Evolutionary conservation across 2,113 vertebrate species (phyloP), one percentile per base, ranked within the genome.

Genomic region (Pelodiscus sinensis): DNA sequence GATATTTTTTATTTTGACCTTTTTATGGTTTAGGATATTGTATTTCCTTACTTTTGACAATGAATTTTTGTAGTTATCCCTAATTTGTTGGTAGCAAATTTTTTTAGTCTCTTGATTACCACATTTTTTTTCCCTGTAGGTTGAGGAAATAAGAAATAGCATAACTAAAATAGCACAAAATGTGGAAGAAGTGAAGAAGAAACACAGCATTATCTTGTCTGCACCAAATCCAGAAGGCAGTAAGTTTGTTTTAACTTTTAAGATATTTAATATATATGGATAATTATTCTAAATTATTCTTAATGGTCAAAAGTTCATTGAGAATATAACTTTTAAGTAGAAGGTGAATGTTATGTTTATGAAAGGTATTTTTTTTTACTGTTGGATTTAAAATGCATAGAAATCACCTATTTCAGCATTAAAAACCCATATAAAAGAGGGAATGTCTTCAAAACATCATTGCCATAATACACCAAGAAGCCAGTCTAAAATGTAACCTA

Each of bases 161-260:
- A 98, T 99, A 79, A 97, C 98, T 81, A 99, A 98, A 94, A 98
- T 99, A 85, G 97, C 98, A 71, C 97, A 98, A 58, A 97, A 98
- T 86, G 98, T 99, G 81, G 98, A 98, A 82, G 99, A 99, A 60
- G 98, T 99, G 81, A 99, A 98, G 96, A 99, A 99, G 89, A 98
- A 98, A 35, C 99, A 99, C 97, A 99, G 99, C 97, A 98, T 98
- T 96, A 99, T 99, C 79, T 98, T 99, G 57, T 99, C 99, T 9
- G 99, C 99, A 56, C 99, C 99, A 55, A 99, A 99, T 96, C 98
- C 99, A 52, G 99, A 99, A 95, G 98, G 98, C 94, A 98, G 99
- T 99, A 97, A 98, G 99, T 97, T 50, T 75, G 44, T 44, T 21
- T 1, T 3, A 54, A 71, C 38, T 55, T 85, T 44, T 54, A 44